phyloP scores from a whole-genome alignment of 2,888 invertebrate species.

The Sclerodermus sp. region DNA sequence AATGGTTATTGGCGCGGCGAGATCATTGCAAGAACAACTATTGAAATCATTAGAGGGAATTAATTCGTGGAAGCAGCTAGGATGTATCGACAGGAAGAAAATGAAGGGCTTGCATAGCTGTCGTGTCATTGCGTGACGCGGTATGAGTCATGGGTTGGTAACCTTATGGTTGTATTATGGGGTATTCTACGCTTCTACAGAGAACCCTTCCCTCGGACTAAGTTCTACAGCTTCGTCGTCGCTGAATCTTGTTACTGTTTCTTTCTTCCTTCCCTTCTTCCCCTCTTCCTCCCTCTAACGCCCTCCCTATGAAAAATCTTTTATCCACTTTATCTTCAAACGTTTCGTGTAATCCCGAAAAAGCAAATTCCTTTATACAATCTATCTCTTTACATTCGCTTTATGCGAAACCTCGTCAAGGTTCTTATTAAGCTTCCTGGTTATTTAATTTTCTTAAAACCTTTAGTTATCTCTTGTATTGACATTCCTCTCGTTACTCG shows the following conservation, averaged over 20 bases:
- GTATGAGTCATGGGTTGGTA: conserved; percentile 31
- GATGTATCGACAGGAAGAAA: conserved; percentile 8
- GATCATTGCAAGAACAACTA: too few species aligned
- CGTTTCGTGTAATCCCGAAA: too few species aligned
- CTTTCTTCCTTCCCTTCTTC: conserved; percentile 1
- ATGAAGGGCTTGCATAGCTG: conserved; percentile 19
- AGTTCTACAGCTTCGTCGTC: conserved; percentile 3
- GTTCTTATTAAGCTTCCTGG: too few species aligned
- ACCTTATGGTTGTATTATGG: conserved; percentile 22
- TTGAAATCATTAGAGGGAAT: too few species aligned
- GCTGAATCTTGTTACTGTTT: conserved; percentile 5
- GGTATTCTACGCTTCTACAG: neutral
- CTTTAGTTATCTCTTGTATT: too few species aligned
- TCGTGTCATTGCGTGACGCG: conserved; percentile 29
- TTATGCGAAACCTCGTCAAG: too few species aligned
- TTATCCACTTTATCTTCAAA: too few species aligned
- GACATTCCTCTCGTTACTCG: too few species aligned
- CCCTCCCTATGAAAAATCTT: neutral
- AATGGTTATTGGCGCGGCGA: neutral
- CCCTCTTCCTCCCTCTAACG: neutral
- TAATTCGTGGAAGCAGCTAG: too few species aligned
- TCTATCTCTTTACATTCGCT: too few species aligned
- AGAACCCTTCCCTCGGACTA: conserved; percentile 5
- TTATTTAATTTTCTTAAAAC: too few species aligned
- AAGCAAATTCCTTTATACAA: too few species aligned